Base-by-base conservation (phyloP, 1,140 invertebrate genomes). In the Formica exsecta region DNA sequence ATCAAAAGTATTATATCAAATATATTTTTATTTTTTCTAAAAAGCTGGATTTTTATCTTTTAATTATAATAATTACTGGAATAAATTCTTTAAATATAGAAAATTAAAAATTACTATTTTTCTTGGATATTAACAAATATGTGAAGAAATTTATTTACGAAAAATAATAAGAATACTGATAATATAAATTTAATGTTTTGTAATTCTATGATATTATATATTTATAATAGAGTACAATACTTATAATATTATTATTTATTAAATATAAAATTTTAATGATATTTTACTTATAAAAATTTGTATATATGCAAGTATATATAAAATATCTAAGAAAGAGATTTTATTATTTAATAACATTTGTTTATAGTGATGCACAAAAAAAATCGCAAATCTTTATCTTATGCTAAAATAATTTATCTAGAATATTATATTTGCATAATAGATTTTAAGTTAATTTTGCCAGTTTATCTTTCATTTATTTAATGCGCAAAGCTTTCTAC, bases 401-500 rank as follows among this genome's bases (percentile, higher is more conserved):
- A 41, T 22, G 13, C 36, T 16, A 25, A n/a, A 65, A 25, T 68
- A 48, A 59, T 59, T 38, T 25, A 2, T 36, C 3, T 36, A 57
- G 51, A 36, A 13, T 74, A n/a, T 54, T 57, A 22, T 36, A 73
- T 51, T 4, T 19, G 16, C 48, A 0, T 2, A 25, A 44, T 59
- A 81, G 19, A 71, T 61, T 71, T 48, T 22, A 13, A 38, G n/a
- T 74, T 73, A 81, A 73, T 7, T 73, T 73, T 44, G 3, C 25
- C n/a, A 61, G 38, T 83, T 61, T 44, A 41, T 61, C 59, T 48
- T 36, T 9, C 1, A n/a, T 81, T 80, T 6, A 83, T 73, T 61
- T 57, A 74, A 41, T 5, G 3, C 19, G 38, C 19, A 19, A 74
- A 36, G 68, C 79, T 71, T 57, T 80, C 22, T 59, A 36, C 51